Evolutionary conservation across 2,797 vertebrate genomes (phyloP).

Genomic region (Manis javanica): DNA sequence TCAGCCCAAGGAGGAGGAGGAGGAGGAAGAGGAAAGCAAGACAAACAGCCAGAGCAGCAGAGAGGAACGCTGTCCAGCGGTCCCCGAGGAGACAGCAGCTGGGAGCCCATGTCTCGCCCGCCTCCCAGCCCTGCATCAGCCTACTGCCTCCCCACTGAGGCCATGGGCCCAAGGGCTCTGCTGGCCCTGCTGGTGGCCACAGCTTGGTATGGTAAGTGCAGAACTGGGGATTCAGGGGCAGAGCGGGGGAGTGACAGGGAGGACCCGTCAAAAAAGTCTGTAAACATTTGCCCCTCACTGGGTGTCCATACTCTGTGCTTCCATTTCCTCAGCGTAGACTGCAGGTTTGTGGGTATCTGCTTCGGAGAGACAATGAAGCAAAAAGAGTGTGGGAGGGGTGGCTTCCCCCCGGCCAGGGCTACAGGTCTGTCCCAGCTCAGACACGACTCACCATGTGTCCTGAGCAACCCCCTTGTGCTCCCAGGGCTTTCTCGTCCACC

Average conservation of each 20-base stretch:
- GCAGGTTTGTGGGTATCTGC: not conserved
- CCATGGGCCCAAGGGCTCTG: slow-evolving; percentile 79
- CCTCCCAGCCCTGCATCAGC: not conserved
- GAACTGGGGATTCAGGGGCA: not conserved
- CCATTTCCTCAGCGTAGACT: not conserved
- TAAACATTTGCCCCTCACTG: not conserved
- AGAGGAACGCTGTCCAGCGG: not conserved
- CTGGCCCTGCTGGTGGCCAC: slow-evolving; percentile 74
- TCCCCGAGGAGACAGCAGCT: not conserved
- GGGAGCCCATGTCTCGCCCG: not conserved
- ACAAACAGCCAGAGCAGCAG: slow-evolving; percentile 21
- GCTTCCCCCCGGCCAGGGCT: not conserved
- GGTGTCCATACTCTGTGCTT: not conserved
- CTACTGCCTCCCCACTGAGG: not conserved
- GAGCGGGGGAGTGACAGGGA: not conserved
- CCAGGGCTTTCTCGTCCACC: not conserved
- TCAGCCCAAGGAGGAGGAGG: slow-evolving; percentile 59
- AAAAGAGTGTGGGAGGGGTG: not conserved
- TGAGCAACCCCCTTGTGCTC: not conserved
- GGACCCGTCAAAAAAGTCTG: not conserved
- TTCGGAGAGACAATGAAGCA: not conserved
- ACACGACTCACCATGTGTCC: not conserved
- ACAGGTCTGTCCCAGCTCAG: not conserved
- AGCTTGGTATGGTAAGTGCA: slow-evolving; percentile 82
- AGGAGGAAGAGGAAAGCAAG: slow-evolving; percentile 70